Evolutionary conservation across 1,140 invertebrate species (phyloP).

Genomic region (Macrostomum lignano): DNA sequence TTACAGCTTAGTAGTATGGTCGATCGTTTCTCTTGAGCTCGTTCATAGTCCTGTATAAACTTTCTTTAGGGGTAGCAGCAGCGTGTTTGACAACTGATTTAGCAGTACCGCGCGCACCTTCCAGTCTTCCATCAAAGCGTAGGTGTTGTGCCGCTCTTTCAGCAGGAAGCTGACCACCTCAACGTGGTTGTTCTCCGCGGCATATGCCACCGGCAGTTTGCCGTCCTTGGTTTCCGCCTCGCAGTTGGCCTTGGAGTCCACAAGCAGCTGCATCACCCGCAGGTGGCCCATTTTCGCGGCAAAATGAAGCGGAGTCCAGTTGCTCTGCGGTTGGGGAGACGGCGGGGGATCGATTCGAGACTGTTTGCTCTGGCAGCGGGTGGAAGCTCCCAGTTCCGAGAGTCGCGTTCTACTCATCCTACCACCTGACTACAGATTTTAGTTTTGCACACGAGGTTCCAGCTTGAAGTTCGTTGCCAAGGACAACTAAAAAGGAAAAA

Average conservation of each 20-base stretch:
- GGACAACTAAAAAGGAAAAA: too few species aligned
- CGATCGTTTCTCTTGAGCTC: too few species aligned
- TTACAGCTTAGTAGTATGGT: too few species aligned
- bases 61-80: slow-evolving; percentile 70
- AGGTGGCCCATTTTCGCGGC: slow-evolving; percentile 70
- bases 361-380: background rate
- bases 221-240: slow-evolving; percentile 42
- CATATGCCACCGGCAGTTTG: slow-evolving; percentile 80
- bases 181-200: slow-evolving; percentile 63
- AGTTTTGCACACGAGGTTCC: too few species aligned
- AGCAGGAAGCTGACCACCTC: slow-evolving; percentile 75
- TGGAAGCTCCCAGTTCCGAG: too few species aligned
- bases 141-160: slow-evolving; percentile 84
- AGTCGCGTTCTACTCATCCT: too few species aligned
- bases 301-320: slow-evolving; percentile 84
- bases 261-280: slow-evolving; percentile 67
- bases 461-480: too few species aligned
- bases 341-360: too few species aligned
- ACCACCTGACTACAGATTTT: too few species aligned
- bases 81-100: slow-evolving; percentile 10
- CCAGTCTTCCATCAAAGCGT: slow-evolving; percentile 77
- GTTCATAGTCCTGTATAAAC: too few species aligned
- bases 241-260: slow-evolving; percentile 74
- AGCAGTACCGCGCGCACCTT: slow-evolving; percentile 32
- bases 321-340: slow-evolving; percentile 34